A percentile compares a stretch with the other conserved stretches of the same genome.
Conservation (phyloP, 2,888 invertebrate genomes). For the Cotesia congregata region DNA sequence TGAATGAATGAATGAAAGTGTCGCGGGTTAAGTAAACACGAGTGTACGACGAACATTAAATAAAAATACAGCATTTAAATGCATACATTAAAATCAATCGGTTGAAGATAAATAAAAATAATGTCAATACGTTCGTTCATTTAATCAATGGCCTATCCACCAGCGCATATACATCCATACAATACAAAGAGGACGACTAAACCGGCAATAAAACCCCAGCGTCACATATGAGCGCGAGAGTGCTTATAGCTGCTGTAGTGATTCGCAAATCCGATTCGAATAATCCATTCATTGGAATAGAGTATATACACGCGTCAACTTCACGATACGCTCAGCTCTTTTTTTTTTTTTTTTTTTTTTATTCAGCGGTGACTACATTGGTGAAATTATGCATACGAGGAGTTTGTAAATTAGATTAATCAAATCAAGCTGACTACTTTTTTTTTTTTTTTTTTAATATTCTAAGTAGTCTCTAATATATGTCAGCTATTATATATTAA, state of each 20-base stretch:
- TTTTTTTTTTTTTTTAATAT: background rate
- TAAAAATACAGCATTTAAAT: background rate
- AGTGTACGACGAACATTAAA: background rate
- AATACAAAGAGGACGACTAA: too few species aligned
- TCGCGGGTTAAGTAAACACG: background rate
- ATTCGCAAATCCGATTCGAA: constrained; percentile 25
- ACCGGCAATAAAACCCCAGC: background rate
- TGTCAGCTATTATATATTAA: background rate
- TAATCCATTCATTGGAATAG: constrained; percentile 16
- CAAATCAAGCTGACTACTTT: constrained; percentile 14
- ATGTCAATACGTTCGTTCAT: background rate
- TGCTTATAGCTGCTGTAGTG: background rate
- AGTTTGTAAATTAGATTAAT: constrained; percentile 15
- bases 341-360: background rate
- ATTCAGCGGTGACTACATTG: background rate
- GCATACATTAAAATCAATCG: background rate
- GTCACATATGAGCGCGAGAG: background rate
- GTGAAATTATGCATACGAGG: constrained; percentile 17
- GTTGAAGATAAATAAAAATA: background rate
- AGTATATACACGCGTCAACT: background rate
- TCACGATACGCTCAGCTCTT: background rate
- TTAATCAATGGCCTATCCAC: background rate
- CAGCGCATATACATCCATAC: background rate
- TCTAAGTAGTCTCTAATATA: background rate
- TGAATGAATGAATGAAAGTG: background rate